Conservation (phyloP, 1,140 invertebrate genomes). For the Euura saliciscinereae region DNA sequence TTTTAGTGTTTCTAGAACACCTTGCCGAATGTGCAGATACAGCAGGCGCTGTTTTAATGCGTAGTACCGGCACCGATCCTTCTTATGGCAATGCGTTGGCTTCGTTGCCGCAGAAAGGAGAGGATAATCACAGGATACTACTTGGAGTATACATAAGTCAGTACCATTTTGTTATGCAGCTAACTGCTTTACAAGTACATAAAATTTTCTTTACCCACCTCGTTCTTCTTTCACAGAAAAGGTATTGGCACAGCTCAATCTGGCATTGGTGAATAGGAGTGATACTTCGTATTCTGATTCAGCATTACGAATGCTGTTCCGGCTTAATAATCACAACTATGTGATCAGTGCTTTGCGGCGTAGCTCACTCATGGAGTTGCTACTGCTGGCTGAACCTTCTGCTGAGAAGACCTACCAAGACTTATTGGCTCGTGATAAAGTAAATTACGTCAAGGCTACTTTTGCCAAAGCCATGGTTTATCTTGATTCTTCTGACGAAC, state of each 20-base stretch:
- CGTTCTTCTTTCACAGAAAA: slow-evolving; percentile 68
- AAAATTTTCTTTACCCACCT: too few relatives aligned
- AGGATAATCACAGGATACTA: slow-evolving; percentile 64
- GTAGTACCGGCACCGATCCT: slow-evolving; percentile 61
- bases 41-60: slow-evolving; percentile 69
- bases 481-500: slow-evolving; percentile 49
- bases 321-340: slow-evolving; percentile 93
- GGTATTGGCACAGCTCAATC: slow-evolving; percentile 84
- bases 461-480: slow-evolving; percentile 51
- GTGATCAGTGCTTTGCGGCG: slow-evolving; percentile 87
- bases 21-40: slow-evolving; percentile 80
- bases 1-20: slow-evolving; percentile 87
- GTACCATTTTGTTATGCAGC: slow-evolving; percentile 31
- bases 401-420: slow-evolving; percentile 85
- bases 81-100: slow-evolving; percentile 59
- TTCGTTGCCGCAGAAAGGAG: slow-evolving; percentile 58
- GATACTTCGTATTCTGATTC: slow-evolving; percentile 81
- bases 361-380: slow-evolving; percentile 81
- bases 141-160: slow-evolving; percentile 81
- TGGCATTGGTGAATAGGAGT: slow-evolving; percentile 83
- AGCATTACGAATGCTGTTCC: slow-evolving; percentile 83
- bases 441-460: slow-evolving; percentile 50
- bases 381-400: slow-evolving; percentile 79
- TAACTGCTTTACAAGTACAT: not conserved
- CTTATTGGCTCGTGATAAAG: slow-evolving; percentile 60